phyloP scores from a whole-genome alignment of 2,888 invertebrate species.

The Agapostemon virescens region DNA sequence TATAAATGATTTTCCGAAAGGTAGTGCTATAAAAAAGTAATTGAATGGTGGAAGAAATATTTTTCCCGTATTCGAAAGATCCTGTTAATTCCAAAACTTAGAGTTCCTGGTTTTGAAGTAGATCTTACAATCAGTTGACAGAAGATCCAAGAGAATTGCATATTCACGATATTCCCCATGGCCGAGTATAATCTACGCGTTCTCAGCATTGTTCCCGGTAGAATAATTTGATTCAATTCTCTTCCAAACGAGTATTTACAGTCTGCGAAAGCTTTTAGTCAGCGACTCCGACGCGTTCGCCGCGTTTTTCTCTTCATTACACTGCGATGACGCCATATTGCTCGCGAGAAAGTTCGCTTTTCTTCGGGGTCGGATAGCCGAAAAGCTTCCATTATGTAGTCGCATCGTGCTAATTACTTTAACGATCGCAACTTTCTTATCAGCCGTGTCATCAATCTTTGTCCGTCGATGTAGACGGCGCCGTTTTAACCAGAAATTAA shows the following conservation, averaged over 20 bases:
- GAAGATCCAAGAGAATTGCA: neutral
- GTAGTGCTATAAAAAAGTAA: neutral
- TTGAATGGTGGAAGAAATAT: neutral
- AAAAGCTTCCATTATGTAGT: slow-evolving; percentile 38
- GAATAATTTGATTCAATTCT: slow-evolving; percentile 28
- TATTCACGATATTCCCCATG: neutral
- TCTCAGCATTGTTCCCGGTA: neutral
- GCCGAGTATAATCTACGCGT: neutral
- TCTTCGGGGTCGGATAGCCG: neutral
- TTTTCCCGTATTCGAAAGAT: neutral
- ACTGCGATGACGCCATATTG: neutral
- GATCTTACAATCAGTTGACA: slow-evolving; percentile 3
- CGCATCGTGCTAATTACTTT: slow-evolving; percentile 36
- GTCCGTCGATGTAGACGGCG: neutral
- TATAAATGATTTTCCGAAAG: neutral
- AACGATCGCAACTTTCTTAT: slow-evolving; percentile 36
- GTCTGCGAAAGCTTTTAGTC: slow-evolving; percentile 15
- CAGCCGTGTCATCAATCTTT: slow-evolving; percentile 28
- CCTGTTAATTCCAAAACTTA: neutral
- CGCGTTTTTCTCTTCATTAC: neutral
- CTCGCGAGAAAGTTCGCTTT: neutral
- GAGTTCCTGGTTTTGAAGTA: neutral
- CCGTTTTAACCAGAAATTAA: slow-evolving; percentile 31
- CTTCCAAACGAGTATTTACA: slow-evolving; percentile 18
- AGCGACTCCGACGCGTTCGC: neutral